Conservation (phyloP, 2,113 vertebrate genomes). For the Stictonetta naevosa region DNA sequence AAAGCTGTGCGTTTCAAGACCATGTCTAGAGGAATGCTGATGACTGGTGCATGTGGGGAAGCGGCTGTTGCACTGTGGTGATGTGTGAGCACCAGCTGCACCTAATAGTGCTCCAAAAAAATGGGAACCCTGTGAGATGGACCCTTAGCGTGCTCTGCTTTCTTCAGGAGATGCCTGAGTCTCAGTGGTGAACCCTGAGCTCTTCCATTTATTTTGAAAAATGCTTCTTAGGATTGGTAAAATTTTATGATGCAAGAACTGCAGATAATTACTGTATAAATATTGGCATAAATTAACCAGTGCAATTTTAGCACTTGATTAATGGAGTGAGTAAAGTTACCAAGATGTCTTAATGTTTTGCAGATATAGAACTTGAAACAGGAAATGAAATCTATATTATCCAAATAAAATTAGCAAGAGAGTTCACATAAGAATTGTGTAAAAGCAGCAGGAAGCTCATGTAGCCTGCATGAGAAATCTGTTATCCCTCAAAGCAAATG, state of each 20-base stretch:
- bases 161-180: neutral
- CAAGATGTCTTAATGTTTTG: neutral
- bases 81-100: fast-evolving
- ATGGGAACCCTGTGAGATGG: neutral
- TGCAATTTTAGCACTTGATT: constrained; percentile 27
- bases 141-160: neutral
- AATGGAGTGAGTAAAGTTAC: neutral
- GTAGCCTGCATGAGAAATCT: neutral
- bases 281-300: constrained; percentile 34
- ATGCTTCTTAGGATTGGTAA: neutral
- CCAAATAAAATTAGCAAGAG: neutral
- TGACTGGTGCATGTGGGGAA: fast-evolving
- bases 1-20: neutral
- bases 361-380: neutral
- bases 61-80: neutral
- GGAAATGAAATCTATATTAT: neutral
- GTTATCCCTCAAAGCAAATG: neutral
- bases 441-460: fast-evolving
- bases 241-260: neutral
- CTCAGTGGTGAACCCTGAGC: neutral
- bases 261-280: constrained; percentile 19
- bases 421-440: neutral
- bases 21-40: neutral
- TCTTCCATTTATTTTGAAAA: neutral
- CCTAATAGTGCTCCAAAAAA: neutral